Percentiles rank a stretch among this genome's conserved stretches.
Evolutionary conservation across 1,140 invertebrate genomes (phyloP).

Genomic region (Tetraneura akinire): DNA sequence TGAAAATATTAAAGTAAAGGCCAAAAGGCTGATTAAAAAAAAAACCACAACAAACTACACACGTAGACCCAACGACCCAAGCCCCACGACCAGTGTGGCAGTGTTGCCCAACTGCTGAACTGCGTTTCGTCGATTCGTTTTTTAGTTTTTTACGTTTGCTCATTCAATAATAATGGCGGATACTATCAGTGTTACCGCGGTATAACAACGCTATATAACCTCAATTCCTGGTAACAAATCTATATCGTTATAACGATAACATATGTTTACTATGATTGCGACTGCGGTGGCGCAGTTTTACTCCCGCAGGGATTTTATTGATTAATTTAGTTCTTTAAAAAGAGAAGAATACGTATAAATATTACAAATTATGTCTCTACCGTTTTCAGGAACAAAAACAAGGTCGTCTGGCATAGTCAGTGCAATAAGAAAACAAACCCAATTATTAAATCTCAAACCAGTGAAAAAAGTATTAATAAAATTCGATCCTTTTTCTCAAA

Average conservation of each 20-base stretch:
- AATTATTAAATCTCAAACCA: constrained; percentile 72
- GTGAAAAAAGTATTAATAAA: constrained; percentile 74
- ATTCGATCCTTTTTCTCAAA: constrained; percentile 81
- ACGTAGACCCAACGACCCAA: constrained; percentile 40
- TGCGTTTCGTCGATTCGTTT: neutral
- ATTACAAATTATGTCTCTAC: constrained; percentile 55
- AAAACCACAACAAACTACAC: constrained; percentile 31
- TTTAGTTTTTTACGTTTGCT: constrained; percentile 4
- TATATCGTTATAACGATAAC: neutral
- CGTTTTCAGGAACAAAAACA: constrained; percentile 54
- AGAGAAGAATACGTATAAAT: constrained; percentile 24
- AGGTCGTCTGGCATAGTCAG: constrained; percentile 53
- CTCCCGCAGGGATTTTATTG: constrained; percentile 34
- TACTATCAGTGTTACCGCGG: neutral
- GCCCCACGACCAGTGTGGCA: constrained; percentile 47
- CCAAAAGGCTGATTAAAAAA: constrained; percentile 19
- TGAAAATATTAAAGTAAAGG: neutral
- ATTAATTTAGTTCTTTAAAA: constrained; percentile 7
- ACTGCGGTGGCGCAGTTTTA: too few relatives aligned
- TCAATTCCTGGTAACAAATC: neutral
- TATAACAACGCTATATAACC: constrained; percentile 29
- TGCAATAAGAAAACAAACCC: constrained; percentile 55
- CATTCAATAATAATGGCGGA: constrained; percentile 41
- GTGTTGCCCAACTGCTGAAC: constrained; percentile 45
- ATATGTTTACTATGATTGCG: neutral